A percentile compares a stretch with the other conserved stretches of the same genome.
Conservation (phyloP, 2,113 vertebrate genomes). For the Pelobates fuscus region DNA sequence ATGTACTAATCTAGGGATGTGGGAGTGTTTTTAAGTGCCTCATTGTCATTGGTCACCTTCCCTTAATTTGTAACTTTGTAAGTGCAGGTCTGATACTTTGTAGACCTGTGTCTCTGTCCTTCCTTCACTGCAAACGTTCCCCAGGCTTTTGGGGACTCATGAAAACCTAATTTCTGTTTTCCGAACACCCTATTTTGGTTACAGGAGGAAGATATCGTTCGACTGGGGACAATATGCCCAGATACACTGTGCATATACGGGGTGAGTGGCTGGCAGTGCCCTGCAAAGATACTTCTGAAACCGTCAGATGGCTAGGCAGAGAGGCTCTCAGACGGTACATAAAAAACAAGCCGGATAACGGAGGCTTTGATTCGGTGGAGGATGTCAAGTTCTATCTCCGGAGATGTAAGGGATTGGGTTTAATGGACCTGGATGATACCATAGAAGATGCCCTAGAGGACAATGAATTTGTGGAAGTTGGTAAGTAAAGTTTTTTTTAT, state of each 20-base stretch:
- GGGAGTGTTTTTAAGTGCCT: neutral
- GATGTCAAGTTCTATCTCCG: slow-evolving; percentile 78
- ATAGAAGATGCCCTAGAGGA: slow-evolving; percentile 89
- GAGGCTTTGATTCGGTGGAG: slow-evolving; percentile 77
- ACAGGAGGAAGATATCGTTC: neutral
- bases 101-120: neutral
- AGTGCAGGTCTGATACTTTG: neutral
- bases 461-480: slow-evolving; percentile 95
- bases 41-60: slow-evolving; percentile 18
- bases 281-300: slow-evolving; percentile 68
- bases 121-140: neutral
- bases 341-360: slow-evolving; percentile 95
- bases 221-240: slow-evolving; percentile 72
- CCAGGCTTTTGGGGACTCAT: neutral
- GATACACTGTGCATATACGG: slow-evolving; percentile 89
- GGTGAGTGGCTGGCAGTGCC: slow-evolving; percentile 95
- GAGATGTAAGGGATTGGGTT: slow-evolving; percentile 86
- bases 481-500: slow-evolving; percentile 78
- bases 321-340: slow-evolving; percentile 88
- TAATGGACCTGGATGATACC: slow-evolving; percentile 84
- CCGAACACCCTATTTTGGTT: rapidly evolving
- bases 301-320: slow-evolving; percentile 80
- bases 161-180: neutral
- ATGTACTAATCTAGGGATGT: neutral
- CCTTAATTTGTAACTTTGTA: slow-evolving; percentile 27